Conservation (phyloP, 2,113 vertebrate genomes). For the Aythya baeri region DNA sequence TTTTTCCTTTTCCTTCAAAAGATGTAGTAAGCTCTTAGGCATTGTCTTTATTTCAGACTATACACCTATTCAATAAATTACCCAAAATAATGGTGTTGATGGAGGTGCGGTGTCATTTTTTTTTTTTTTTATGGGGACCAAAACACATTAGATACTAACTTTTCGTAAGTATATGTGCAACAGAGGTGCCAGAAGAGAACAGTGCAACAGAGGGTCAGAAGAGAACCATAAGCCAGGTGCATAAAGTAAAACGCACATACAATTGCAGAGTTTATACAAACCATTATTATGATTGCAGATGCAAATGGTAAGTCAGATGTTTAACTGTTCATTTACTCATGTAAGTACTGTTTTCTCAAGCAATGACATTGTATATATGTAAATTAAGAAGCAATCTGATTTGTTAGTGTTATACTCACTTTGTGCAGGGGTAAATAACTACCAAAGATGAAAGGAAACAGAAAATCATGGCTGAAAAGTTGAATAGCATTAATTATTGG, state of each 20-base stretch:
- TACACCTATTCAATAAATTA: neutral
- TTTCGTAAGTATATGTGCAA: neutral
- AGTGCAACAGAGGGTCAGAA: neutral
- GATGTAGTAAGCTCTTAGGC: neutral
- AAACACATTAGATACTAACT: neutral
- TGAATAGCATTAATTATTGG: constrained; percentile 63
- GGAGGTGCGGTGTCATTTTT: neutral
- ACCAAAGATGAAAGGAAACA: constrained; percentile 48
- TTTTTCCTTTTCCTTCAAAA: neutral
- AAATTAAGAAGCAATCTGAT: constrained; percentile 56
- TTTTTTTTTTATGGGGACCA: neutral
- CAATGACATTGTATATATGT: constrained; percentile 50
- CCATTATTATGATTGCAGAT: constrained; percentile 55
- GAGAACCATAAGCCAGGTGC: constrained; percentile 26
- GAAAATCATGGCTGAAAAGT: constrained; percentile 19
- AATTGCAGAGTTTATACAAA: constrained; percentile 32
- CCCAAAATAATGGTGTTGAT: neutral
- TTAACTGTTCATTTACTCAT: constrained; percentile 62
- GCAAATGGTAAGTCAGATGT: constrained; percentile 62
- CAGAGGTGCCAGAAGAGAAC: neutral
- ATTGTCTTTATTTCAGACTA: neutral
- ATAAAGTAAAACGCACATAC: constrained; percentile 7
- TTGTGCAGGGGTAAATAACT: constrained; percentile 49
- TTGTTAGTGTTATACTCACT: constrained; percentile 45
- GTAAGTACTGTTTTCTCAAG: constrained; percentile 62